A percentile compares a stretch with the other conserved stretches of the same genome.
Conservation (phyloP, 2,888 invertebrate genomes). For the Euzophera pinguis region DNA sequence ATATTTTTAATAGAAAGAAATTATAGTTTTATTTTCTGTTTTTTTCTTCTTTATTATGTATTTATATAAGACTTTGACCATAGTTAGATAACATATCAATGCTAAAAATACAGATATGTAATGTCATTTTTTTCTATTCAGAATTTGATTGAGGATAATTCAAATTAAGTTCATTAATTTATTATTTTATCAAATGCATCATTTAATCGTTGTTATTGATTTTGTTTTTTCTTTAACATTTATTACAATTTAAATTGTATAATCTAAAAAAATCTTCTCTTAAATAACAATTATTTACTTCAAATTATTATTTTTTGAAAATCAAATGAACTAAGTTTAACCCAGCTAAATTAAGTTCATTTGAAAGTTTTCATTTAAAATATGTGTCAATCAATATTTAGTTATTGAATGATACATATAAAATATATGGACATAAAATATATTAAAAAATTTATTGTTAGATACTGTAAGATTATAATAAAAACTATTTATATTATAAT, state of each 20-base stretch:
- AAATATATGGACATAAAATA: slow-evolving; percentile 48
- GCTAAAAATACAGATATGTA: slow-evolving; percentile 28
- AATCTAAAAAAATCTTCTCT: too few relatives aligned
- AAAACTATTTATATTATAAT: slow-evolving; percentile 46
- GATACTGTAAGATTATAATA: slow-evolving; percentile 43
- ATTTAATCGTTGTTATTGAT: background rate
- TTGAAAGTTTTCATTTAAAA: slow-evolving; percentile 37
- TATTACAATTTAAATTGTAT: slow-evolving; percentile 10
- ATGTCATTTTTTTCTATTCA: slow-evolving; percentile 21
- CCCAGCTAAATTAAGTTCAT: slow-evolving; percentile 70
- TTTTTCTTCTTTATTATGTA: slow-evolving; percentile 16
- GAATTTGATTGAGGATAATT: slow-evolving; percentile 9
- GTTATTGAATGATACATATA: slow-evolving; percentile 31
- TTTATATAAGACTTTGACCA: slow-evolving; percentile 28
- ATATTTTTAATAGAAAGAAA: too few relatives aligned
- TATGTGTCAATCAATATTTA: slow-evolving; percentile 26
- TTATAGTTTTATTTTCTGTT: too few relatives aligned
- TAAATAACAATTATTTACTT: slow-evolving; percentile 10
- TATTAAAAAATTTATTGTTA: slow-evolving; percentile 52
- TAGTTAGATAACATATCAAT: slow-evolving; percentile 47
- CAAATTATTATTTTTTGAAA: slow-evolving; percentile 14
- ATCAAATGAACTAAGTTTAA: slow-evolving; percentile 63
- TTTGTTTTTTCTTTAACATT: background rate
- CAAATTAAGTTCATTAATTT: background rate
- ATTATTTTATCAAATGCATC: background rate